Evolutionary conservation across 2,888 invertebrate species (phyloP).

Genomic region (Oasisia sp.): DNA sequence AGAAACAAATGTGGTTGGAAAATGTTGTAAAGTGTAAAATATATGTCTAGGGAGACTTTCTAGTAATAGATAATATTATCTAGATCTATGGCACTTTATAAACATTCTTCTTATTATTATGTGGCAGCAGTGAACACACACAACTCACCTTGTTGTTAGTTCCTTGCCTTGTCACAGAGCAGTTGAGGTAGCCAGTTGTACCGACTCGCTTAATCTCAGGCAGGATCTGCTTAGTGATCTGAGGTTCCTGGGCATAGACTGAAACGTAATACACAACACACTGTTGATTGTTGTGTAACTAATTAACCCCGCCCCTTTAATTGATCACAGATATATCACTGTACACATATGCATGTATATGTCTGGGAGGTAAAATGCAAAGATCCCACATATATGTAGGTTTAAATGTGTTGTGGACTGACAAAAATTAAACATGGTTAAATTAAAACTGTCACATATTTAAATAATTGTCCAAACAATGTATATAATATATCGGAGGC

Average conservation of each 20-base stretch:
- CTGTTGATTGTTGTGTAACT: neutral
- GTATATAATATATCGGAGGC: no score
- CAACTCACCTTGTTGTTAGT: constrained; percentile 36
- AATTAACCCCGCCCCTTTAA: no score
- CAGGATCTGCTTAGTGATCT: constrained; percentile 60
- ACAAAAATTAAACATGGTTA: no score
- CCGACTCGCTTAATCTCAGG: constrained; percentile 61
- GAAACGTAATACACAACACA: constrained; percentile 22
- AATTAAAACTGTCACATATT: no score
- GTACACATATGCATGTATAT: no score
- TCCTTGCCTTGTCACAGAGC: constrained; percentile 51
- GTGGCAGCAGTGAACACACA: neutral
- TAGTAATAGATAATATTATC: neutral
- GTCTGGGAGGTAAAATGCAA: no score
- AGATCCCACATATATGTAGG: no score
- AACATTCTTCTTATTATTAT: neutral
- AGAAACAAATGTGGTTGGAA: no score
- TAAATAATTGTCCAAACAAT: no score
- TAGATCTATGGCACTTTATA: no score
- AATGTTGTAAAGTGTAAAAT: neutral
- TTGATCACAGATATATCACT: no score
- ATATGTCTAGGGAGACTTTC: neutral
- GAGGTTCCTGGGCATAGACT: constrained; percentile 51
- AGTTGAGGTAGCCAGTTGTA: constrained; percentile 58
- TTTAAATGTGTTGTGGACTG: no score